Percentiles rank a stretch among this genome's conserved stretches.
Evolutionary conservation across 2,113 vertebrate species (phyloP).

Genomic region (Crotalus horridus): DNA sequence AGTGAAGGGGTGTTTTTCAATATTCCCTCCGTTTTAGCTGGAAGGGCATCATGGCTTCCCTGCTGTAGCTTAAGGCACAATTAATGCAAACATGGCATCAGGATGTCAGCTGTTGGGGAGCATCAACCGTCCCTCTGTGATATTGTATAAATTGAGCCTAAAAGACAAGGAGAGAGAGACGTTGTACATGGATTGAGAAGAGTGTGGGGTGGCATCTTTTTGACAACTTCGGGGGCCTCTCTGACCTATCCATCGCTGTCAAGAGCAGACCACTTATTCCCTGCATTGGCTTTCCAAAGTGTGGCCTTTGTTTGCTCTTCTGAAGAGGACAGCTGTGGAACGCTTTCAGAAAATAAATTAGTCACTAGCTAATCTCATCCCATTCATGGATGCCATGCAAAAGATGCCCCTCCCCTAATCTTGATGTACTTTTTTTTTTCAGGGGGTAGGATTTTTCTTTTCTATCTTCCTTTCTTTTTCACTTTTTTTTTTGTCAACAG

Average conservation of each 20-base stretch:
- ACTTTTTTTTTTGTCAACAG: neutral
- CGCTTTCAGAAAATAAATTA: slow-evolving; percentile 1
- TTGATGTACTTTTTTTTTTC: neutral
- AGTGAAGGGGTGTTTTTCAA: neutral
- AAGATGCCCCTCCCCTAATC: slow-evolving; percentile 13
- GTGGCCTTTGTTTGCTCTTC: slow-evolving; percentile 6
- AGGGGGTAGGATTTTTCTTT: neutral
- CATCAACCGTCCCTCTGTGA: neutral
- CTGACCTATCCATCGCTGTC: neutral
- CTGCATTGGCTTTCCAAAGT: neutral
- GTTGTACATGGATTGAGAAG: neutral
- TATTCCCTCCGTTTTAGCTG: neutral
- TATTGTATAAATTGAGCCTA: neutral
- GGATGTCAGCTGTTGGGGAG: neutral
- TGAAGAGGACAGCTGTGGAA: neutral
- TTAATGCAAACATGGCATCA: neutral
- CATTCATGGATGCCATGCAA: slow-evolving; percentile 14
- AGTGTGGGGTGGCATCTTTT: neutral
- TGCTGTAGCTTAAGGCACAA: neutral
- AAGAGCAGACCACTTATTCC: neutral
- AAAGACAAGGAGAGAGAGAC: neutral
- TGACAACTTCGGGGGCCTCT: neutral
- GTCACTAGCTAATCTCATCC: slow-evolving; percentile 22
- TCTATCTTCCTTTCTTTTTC: neutral
- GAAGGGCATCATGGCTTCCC: neutral